These are phyloP conservation scores for Siphlonurus alternatus DNA, from an alignment of 2,888 invertebrate species.

Conservation along the genomic window DNA sequence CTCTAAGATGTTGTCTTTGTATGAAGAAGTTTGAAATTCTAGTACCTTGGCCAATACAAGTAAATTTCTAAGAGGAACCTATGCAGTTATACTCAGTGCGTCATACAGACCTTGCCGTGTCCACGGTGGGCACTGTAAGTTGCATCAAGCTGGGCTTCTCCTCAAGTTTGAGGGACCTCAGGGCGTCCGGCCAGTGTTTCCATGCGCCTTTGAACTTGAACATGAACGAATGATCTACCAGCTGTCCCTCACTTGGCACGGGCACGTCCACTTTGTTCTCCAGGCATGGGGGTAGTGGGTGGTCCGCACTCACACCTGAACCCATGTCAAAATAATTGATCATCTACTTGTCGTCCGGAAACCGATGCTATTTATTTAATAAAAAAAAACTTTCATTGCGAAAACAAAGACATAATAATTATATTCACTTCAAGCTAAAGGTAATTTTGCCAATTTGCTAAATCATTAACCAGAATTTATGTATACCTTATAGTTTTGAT, in stretches of 20 bases:
- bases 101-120: constrained; percentile 50
- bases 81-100: neutral
- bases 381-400: too few species aligned
- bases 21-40: constrained; percentile 2
- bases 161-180: constrained; percentile 40
- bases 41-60: neutral
- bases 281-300: constrained; percentile 38
- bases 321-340: too few species aligned
- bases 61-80: too few species aligned
- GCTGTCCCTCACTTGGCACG: constrained; percentile 55
- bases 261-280: constrained; percentile 50
- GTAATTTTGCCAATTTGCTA: too few species aligned
- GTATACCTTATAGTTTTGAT: too few species aligned
- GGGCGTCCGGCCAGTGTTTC: constrained; percentile 70
- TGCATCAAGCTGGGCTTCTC: constrained; percentile 32
- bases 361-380: too few species aligned
- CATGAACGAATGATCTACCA: constrained; percentile 69
- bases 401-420: too few species aligned
- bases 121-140: constrained; percentile 69
- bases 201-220: constrained; percentile 71
- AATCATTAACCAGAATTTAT: too few species aligned
- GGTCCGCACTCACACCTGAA: constrained; percentile 27
- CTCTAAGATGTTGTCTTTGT: neutral
- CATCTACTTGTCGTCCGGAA: too few species aligned
- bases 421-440: too few species aligned